Conservation (phyloP, 1,140 invertebrate genomes). For the Phenacoccus solenopsis region DNA sequence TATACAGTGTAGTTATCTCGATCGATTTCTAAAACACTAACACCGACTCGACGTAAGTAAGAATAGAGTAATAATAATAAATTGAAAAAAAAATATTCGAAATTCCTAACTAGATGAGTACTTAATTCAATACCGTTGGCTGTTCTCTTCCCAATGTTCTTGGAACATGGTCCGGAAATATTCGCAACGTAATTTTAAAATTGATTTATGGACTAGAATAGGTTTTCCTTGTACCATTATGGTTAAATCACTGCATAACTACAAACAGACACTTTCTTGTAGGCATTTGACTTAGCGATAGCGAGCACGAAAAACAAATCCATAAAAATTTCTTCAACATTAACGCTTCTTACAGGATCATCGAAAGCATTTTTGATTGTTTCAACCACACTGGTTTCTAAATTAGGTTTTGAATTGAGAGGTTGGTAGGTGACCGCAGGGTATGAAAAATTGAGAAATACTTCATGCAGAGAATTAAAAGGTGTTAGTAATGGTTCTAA, state of each 20-base stretch:
- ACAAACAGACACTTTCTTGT: too few species aligned
- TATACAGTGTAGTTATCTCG: neutral
- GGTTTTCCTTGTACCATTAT: neutral
- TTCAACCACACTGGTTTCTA: neutral
- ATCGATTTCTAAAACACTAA: neutral
- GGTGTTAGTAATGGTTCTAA: neutral
- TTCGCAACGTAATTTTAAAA: neutral
- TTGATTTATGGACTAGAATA: neutral
- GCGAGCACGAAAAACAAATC: too few species aligned
- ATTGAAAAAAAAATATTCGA: too few species aligned
- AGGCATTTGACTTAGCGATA: too few species aligned
- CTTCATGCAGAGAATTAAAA: neutral
- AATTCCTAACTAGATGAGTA: too few species aligned
- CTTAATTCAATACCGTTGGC: too few species aligned
- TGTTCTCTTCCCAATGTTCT: neutral
- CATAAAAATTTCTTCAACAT: neutral
- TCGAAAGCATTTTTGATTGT: neutral
- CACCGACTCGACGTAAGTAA: too few species aligned
- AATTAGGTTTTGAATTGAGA: neutral
- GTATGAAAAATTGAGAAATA: neutral
- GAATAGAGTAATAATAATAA: too few species aligned
- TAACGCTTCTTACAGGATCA: neutral
- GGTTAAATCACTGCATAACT: neutral
- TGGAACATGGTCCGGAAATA: neutral
- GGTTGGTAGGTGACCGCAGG: neutral